phyloP scores from a whole-genome alignment of 2,113 vertebrate species.

The Oceanodroma tethys region DNA sequence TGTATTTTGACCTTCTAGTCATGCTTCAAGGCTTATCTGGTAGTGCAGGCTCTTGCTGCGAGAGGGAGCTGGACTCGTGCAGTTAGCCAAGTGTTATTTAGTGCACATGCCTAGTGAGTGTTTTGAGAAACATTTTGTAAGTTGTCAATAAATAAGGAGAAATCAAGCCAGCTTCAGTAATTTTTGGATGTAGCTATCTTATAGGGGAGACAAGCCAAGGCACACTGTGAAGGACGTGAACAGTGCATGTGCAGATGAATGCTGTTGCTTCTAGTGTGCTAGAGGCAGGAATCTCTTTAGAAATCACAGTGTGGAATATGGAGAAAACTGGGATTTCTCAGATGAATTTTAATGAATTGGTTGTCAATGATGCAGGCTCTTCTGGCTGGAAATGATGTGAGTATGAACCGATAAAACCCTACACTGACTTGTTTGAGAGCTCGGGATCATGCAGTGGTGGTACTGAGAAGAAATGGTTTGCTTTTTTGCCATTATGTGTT shows the following conservation, averaged over 20 bases:
- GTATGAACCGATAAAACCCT: not conserved
- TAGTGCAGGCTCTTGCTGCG: not conserved
- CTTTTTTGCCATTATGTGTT: not conserved
- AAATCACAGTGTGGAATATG: not conserved
- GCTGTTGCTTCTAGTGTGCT: not conserved
- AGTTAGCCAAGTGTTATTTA: not conserved
- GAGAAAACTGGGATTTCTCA: not conserved
- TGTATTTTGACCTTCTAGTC: not conserved
- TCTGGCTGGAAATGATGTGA: accelerated
- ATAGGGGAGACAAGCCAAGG: not conserved
- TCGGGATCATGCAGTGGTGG: accelerated
- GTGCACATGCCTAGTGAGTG: not conserved
- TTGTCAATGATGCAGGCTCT: not conserved
- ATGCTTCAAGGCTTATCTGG: not conserved
- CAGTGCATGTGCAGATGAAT: not conserved
- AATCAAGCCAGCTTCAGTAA: not conserved
- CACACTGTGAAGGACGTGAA: not conserved
- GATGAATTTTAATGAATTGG: not conserved
- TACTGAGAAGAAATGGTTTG: not conserved
- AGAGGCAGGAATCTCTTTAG: not conserved
- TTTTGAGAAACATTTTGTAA: slow-evolving; percentile 1
- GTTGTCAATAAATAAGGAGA: slow-evolving; percentile 18
- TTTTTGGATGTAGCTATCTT: slow-evolving; percentile 6
- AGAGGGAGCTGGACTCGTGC: not conserved
- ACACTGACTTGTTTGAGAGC: not conserved